Evolutionary conservation across 2,113 vertebrate genomes (phyloP).

Genomic region (Microcebus tavaratra): DNA sequence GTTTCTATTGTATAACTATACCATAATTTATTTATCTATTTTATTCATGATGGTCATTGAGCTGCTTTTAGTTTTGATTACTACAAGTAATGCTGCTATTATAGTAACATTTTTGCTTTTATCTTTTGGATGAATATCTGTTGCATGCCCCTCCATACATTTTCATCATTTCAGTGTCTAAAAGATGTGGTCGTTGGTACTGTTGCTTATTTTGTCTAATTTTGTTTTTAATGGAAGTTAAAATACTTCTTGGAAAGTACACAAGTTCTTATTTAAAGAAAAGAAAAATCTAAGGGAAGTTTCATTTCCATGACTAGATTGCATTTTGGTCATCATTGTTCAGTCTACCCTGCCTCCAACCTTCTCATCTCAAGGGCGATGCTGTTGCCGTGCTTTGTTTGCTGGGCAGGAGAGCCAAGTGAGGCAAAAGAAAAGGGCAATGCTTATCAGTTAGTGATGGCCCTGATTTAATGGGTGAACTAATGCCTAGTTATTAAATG

Average conservation of each 20-base stretch:
- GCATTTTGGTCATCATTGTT: neutral
- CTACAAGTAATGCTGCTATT: neutral
- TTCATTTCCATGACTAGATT: neutral
- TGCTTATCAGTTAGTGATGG: constrained; percentile 66
- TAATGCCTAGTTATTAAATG: constrained; percentile 73
- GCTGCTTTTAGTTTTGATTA: constrained; percentile 21
- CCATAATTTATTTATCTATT: neutral
- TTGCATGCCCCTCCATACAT: neutral
- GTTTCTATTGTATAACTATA: neutral
- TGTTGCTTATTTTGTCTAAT: neutral
- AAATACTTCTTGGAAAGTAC: neutral
- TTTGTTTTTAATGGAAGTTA: constrained; percentile 31
- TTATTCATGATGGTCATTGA: neutral
- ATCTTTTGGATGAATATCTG: neutral
- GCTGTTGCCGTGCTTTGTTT: neutral
- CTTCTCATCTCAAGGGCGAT: neutral
- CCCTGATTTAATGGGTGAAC: constrained; percentile 59
- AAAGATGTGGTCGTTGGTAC: neutral
- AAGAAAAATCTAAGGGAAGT: neutral
- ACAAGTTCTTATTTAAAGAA: neutral
- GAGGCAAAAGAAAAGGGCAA: constrained; percentile 15
- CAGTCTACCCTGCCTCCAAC: neutral
- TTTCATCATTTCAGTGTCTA: neutral
- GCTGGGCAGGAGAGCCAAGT: constrained; percentile 25
- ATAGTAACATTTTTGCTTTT: neutral